phyloP scores from a whole-genome alignment of 2,888 invertebrate species.

The Adineta ricciae region DNA sequence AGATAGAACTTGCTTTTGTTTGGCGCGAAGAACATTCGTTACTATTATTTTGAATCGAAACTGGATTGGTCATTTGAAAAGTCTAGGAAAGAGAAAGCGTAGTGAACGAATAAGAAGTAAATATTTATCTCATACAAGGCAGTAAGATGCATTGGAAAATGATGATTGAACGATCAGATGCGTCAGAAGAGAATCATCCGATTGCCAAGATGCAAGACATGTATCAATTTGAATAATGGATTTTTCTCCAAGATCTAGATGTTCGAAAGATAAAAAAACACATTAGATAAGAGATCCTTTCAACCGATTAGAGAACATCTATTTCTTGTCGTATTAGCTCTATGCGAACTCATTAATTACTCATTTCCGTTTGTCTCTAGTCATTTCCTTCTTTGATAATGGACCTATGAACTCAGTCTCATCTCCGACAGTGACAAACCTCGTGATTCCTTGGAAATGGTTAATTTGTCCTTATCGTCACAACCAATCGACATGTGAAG shows the following conservation, averaged over 20 bases:
- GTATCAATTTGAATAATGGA: not conserved
- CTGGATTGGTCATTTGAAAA: not conserved
- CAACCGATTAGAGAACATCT: too few relatives aligned
- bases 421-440: not conserved
- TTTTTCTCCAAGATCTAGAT: not conserved
- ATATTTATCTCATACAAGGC: not conserved
- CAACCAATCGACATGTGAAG: not conserved
- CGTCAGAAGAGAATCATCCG: not conserved
- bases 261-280: too few relatives aligned
- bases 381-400: not conserved
- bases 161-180: not conserved
- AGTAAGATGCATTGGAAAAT: not conserved
- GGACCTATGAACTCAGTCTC: too few relatives aligned
- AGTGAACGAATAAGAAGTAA: not conserved
- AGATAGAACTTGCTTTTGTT: not conserved
- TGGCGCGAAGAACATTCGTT: not conserved
- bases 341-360: too few relatives aligned
- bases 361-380: too few relatives aligned
- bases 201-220: not conserved
- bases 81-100: not conserved
- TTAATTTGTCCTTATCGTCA: not conserved
- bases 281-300: too few relatives aligned
- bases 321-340: too few relatives aligned
- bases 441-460: not conserved
- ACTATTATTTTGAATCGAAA: not conserved